These are phyloP conservation scores for Streptopelia turtur DNA, from an alignment of 2,797 vertebrate species.

Conservation along the genomic window DNA sequence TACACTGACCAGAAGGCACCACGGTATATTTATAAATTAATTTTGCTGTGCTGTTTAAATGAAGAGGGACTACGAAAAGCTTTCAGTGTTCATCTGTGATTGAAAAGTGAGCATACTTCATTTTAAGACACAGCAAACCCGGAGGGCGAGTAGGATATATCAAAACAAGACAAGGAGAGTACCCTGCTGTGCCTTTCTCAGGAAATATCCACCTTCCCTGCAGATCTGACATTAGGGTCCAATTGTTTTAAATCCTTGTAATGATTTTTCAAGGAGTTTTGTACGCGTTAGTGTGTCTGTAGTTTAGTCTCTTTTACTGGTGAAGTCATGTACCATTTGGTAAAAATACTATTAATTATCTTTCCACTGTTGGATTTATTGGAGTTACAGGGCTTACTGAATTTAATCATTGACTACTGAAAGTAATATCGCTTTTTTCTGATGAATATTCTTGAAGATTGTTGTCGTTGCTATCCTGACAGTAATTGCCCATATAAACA, in stretches of 20 bases:
- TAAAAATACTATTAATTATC: neutral
- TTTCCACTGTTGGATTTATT: neutral
- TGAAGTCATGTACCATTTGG: neutral
- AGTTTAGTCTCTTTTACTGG: neutral
- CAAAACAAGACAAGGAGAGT: slow-evolving; percentile 53
- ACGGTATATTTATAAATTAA: slow-evolving; percentile 35
- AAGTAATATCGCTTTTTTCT: neutral
- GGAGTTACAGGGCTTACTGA: neutral
- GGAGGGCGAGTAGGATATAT: slow-evolving; percentile 52
- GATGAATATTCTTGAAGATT: neutral
- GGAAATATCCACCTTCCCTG: slow-evolving; percentile 66
- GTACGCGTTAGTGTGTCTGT: slow-evolving; percentile 37
- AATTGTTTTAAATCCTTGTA: slow-evolving; percentile 47
- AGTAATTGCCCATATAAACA: neutral
- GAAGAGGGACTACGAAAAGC: slow-evolving; percentile 62
- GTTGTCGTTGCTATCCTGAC: neutral
- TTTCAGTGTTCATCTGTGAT: slow-evolving; percentile 65
- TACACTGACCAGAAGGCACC: slow-evolving; percentile 25
- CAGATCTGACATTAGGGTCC: slow-evolving; percentile 51
- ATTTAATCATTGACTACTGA: neutral
- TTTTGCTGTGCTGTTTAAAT: slow-evolving; percentile 66
- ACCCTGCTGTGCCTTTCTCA: slow-evolving; percentile 68
- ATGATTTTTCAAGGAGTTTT: slow-evolving; percentile 59
- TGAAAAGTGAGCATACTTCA: slow-evolving; percentile 70
- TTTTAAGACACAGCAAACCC: slow-evolving; percentile 65